A percentile compares a stretch with the other conserved stretches of the same genome.
These are phyloP conservation scores for Takifugu bimaculatus DNA, from an alignment of 2,113 vertebrate species.

Conservation along the genomic window DNA sequence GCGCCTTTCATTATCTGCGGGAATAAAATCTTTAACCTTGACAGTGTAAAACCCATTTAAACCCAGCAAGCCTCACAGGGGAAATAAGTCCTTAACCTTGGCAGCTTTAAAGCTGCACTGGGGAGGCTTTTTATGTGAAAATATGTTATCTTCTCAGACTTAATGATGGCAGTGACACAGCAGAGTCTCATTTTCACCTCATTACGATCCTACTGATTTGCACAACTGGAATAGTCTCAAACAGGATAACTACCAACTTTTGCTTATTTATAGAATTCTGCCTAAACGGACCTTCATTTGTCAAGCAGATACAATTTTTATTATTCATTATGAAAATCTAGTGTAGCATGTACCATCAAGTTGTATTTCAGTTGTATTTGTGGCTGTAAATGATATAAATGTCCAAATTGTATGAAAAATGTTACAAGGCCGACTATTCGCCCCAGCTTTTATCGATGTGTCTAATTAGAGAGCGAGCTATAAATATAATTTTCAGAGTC, in stretches of 20 bases:
- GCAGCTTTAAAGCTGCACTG: conserved; percentile 16
- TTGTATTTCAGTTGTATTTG: too few relatives aligned
- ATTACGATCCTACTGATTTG: conserved; percentile 6
- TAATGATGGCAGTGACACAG: conserved; percentile 21
- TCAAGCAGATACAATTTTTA: too few relatives aligned
- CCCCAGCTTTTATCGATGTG: too few relatives aligned
- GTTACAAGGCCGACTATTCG: too few relatives aligned
- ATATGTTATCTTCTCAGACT: conserved; percentile 19
- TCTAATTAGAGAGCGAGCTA: conserved; percentile 40
- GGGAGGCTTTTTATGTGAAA: conserved; percentile 11
- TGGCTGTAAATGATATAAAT: too few relatives aligned
- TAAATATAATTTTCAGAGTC: conserved; percentile 31
- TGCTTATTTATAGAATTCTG: not conserved
- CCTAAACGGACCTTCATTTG: too few relatives aligned
- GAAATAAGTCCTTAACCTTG: conserved; percentile 4
- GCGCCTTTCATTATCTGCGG: not conserved
- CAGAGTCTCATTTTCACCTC: not conserved
- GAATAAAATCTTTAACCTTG: conserved; percentile 34
- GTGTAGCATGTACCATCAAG: too few relatives aligned
- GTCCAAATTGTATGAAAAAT: too few relatives aligned
- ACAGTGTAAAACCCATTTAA: conserved; percentile 24
- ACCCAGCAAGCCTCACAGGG: conserved; percentile 11
- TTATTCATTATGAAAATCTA: too few relatives aligned
- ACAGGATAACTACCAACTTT: not conserved
- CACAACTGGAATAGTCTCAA: conserved; percentile 5